Base-by-base conservation (phyloP, 2,888 invertebrate genomes). In the Cosmorhoe ocellata region DNA sequence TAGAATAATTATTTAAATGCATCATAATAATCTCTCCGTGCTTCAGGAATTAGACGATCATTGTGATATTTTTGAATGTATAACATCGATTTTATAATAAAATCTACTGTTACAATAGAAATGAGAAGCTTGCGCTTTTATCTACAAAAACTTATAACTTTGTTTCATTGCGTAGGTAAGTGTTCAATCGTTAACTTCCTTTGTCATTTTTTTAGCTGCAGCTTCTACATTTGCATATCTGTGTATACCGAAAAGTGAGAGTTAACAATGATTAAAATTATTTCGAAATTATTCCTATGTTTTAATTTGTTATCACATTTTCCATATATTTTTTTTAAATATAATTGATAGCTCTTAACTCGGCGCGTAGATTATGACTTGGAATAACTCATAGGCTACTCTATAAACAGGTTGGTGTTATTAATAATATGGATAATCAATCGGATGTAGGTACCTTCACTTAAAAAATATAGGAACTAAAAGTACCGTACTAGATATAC, bases 161-260 rank as follows among this genome's bases (percentile, higher is more conserved):
- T 26, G 10, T 8, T 14, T 27, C 18, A 18, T 18, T 18, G 18
- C 18, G 18, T 18, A n/a, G n/a, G n/a, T n/a, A n/a, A n/a, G n/a
- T n/a, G n/a, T n/a, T n/a, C n/a, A n/a, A n/a, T n/a, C n/a, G n/a
- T n/a, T n/a, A n/a, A n/a, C n/a, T n/a, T n/a, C n/a, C n/a, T n/a
- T n/a, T n/a, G n/a, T n/a, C n/a, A n/a, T 18, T 12, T 28, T 27
- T 34, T 34, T 38, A 40, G n/a, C 37, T 13, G 40, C 53, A 41
- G 51, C 57, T 53, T 56, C 48, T 43, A 53, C 49, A 67, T 69
- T 63, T 69, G 73, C 74, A 73, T 77, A 73, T 71, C 69, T 70
- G 66, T 68, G 65, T 47, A 43, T 51, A 56, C 67, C 60, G 56
- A 74, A 64, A 72, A 76, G 71, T 76, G 71, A 76, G 68, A 76